Conservation (phyloP, 2,797 vertebrate species). For the Melanotaenia parkinsoni region DNA sequence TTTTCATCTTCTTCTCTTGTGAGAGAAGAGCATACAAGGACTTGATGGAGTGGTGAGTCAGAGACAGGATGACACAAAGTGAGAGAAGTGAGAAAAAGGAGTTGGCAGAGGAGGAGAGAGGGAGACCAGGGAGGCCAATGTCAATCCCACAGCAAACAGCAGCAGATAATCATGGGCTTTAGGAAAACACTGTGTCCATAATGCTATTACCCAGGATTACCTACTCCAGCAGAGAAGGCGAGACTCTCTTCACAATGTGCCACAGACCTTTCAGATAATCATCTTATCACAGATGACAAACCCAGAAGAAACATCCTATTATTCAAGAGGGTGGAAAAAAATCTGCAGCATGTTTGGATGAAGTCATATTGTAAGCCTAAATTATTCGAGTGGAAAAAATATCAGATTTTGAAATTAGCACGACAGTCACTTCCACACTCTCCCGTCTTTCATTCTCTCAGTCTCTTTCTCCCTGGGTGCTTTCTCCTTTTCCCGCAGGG, state of each 20-base stretch:
- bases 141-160: constrained; percentile 82
- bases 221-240: constrained; percentile 81
- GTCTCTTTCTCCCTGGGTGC: constrained; percentile 56
- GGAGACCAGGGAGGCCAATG: constrained; percentile 75
- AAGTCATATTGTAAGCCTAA: constrained; percentile 73
- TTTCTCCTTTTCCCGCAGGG: constrained; percentile 75
- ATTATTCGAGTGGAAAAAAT: constrained; percentile 74
- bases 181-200: constrained; percentile 84
- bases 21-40: constrained; percentile 63
- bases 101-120: constrained; percentile 48
- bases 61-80: constrained; percentile 68
- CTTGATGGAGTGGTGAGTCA: constrained; percentile 75
- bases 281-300: constrained; percentile 83
- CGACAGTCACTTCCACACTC: constrained; percentile 46
- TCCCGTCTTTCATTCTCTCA: constrained; percentile 58
- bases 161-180: constrained; percentile 83
- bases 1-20: constrained; percentile 76
- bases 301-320: constrained; percentile 79
- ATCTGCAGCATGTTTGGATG: constrained; percentile 71
- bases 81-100: constrained; percentile 63
- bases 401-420: constrained; percentile 77
- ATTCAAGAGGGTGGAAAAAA: constrained; percentile 63
- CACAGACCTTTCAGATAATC: constrained; percentile 83
- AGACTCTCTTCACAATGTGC: constrained; percentile 80
- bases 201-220: constrained; percentile 85